phyloP scores from a whole-genome alignment of 2,797 vertebrate species.

The Xiphophorus birchmanni region DNA sequence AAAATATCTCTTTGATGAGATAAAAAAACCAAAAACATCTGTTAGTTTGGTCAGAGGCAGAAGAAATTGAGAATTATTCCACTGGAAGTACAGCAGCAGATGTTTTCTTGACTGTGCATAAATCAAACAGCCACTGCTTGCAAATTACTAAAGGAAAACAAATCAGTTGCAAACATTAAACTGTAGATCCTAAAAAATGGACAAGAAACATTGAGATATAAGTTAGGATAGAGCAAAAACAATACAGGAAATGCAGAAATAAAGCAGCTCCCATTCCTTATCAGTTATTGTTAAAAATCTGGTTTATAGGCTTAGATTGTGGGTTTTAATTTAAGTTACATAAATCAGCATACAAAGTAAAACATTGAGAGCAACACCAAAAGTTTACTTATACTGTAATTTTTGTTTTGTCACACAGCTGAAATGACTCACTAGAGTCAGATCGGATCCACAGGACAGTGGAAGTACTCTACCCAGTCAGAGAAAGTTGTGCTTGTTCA shows the following conservation, averaged over 20 bases:
- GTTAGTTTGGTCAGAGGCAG: background rate
- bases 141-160: background rate
- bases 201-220: background rate
- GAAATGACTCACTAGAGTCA: conserved; percentile 32
- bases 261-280: background rate
- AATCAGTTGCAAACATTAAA: background rate
- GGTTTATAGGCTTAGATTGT: background rate
- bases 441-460: conserved; percentile 23
- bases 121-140: background rate
- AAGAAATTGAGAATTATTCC: background rate
- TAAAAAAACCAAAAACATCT: background rate
- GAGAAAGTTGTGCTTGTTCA: conserved; percentile 40
- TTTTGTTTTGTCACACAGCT: conserved; percentile 48
- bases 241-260: background rate
- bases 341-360: background rate
- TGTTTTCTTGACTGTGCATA: background rate
- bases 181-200: background rate
- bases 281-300: conserved; percentile 6
- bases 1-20: background rate
- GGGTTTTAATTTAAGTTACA: background rate
- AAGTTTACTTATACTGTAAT: conserved; percentile 17
- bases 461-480: background rate
- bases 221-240: background rate
- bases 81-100: background rate
- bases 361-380: conserved; percentile 13